Evolutionary conservation across 2,113 vertebrate genomes (phyloP).

Genomic region (Vidua macroura): DNA sequence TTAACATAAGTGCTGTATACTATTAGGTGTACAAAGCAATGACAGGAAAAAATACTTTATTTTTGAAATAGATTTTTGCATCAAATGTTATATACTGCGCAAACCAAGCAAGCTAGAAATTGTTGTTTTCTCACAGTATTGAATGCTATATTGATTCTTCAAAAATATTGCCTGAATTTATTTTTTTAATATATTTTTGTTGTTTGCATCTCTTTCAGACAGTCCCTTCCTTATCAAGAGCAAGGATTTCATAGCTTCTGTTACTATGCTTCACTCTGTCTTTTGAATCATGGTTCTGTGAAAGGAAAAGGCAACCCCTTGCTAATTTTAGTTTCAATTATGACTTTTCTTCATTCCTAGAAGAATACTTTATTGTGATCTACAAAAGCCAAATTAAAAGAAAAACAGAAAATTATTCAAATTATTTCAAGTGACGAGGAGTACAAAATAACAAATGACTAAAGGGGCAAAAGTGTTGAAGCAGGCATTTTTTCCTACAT

Average conservation of each 20-base stretch:
- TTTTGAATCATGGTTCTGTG: neutral
- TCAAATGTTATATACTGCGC: neutral
- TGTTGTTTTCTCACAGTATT: neutral
- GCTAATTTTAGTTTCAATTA: neutral
- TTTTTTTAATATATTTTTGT: neutral
- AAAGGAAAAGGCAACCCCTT: neutral
- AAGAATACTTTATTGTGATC: neutral
- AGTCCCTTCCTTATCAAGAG: neutral
- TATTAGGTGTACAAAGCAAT: neutral
- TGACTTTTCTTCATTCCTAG: neutral
- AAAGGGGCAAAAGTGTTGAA: neutral
- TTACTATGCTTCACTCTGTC: neutral
- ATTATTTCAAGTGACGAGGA: neutral
- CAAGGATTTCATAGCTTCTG: neutral
- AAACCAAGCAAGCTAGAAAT: slow-evolving; percentile 2
- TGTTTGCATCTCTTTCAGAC: neutral
- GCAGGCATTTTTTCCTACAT: neutral
- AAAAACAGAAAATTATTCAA: slow-evolving; percentile 12
- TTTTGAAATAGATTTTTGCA: slow-evolving; percentile 23
- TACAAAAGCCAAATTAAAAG: slow-evolving; percentile 3
- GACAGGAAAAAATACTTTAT: neutral
- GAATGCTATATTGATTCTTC: neutral
- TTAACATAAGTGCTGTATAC: neutral
- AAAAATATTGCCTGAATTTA: neutral
- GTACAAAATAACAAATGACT: neutral